These are phyloP conservation scores for Pedetes capensis DNA, from an alignment of 2,113 vertebrate genomes.

Conservation along the genomic window DNA sequence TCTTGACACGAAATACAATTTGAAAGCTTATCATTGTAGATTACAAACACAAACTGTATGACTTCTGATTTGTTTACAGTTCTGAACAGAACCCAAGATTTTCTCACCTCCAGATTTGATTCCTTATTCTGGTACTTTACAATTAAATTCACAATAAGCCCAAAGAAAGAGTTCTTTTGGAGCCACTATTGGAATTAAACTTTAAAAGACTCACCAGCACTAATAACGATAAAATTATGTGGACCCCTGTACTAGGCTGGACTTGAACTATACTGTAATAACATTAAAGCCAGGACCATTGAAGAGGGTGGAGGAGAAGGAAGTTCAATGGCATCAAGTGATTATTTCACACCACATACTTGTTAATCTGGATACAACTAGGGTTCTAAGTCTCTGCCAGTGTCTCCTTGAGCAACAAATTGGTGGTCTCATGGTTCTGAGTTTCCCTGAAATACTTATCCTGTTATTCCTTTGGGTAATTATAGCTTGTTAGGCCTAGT, in stretches of 20 bases:
- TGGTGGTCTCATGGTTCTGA: slow-evolving; percentile 48
- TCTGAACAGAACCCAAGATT: slow-evolving; percentile 28
- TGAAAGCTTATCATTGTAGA: background rate
- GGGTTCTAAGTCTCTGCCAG: slow-evolving; percentile 24
- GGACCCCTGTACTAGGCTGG: background rate
- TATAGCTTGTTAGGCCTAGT: slow-evolving; percentile 72
- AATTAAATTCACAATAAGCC: slow-evolving; percentile 3
- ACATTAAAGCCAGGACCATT: background rate
- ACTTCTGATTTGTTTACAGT: slow-evolving; percentile 34
- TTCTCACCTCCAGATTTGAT: background rate
- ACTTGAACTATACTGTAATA: slow-evolving; percentile 33
- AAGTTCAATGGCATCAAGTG: background rate
- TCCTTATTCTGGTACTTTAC: slow-evolving; percentile 4
- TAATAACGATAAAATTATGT: slow-evolving; percentile 42
- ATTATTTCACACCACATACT: slow-evolving; percentile 20
- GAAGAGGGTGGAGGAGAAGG: background rate
- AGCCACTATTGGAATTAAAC: background rate
- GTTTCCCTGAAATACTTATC: slow-evolving; percentile 67
- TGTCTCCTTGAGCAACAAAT: slow-evolving; percentile 67
- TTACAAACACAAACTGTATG: slow-evolving; percentile 34
- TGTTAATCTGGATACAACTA: slow-evolving; percentile 52
- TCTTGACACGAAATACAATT: slow-evolving; percentile 9
- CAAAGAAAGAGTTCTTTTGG: background rate
- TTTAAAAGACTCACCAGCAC: slow-evolving; percentile 12
- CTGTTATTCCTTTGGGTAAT: slow-evolving; percentile 71